Percentiles rank a stretch among this genome's conserved stretches.
Evolutionary conservation across 2,113 vertebrate species (phyloP).

Genomic region (Sphaerodactylus townsendi): DNA sequence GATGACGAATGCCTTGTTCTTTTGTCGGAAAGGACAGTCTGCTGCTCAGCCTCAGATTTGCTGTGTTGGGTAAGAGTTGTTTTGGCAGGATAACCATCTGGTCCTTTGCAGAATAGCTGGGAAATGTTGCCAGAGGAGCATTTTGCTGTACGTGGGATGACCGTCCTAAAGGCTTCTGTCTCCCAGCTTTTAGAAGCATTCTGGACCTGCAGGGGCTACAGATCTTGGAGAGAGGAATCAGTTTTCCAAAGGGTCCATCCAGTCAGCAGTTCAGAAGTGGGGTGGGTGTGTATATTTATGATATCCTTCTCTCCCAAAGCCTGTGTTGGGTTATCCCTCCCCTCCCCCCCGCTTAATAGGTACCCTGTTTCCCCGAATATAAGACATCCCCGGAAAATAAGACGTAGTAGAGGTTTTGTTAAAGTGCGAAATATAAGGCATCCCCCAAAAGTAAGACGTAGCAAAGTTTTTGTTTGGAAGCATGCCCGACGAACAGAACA

Average conservation of each 20-base stretch:
- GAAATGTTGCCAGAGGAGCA: neutral
- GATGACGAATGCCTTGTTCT: slow-evolving; percentile 15
- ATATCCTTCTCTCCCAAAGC: no score
- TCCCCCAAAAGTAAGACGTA: no score
- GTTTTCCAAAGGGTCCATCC: neutral
- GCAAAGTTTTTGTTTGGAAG: no score
- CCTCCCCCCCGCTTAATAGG: no score
- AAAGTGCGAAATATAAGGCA: no score
- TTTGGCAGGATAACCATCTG: neutral
- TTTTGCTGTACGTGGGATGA: neutral
- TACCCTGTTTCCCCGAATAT: no score
- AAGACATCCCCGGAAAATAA: no score
- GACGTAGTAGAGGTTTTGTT: no score
- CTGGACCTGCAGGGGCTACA: neutral
- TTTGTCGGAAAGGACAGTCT: neutral
- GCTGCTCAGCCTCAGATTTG: neutral
- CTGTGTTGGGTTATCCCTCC: no score
- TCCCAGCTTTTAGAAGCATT: neutral
- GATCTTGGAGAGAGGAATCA: neutral
- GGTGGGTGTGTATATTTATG: no score
- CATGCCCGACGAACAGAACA: no score
- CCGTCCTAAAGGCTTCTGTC: neutral
- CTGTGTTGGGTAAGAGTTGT: no score
- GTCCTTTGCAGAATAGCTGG: neutral
- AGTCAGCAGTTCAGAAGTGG: neutral